A percentile compares a stretch with the other conserved stretches of the same genome.
Conservation (phyloP, 2,888 invertebrate species). For the Cheilosia vernalis region DNA sequence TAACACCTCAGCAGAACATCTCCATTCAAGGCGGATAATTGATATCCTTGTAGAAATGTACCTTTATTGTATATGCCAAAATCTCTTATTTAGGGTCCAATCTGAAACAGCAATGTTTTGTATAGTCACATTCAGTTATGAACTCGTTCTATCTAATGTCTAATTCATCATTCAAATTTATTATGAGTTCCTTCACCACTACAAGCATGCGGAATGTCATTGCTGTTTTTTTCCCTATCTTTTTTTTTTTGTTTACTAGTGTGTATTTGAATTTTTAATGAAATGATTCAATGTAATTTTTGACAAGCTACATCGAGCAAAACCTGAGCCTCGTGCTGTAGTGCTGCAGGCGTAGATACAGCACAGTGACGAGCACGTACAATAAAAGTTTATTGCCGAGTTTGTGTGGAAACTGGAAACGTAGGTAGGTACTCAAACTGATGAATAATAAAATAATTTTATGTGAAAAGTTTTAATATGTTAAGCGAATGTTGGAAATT, state of each 20-base stretch:
- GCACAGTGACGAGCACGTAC: slow-evolving; percentile 11
- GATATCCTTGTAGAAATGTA: not conserved
- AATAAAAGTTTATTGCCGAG: slow-evolving; percentile 49
- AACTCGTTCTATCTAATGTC: slow-evolving; percentile 4
- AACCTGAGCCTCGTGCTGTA: not conserved
- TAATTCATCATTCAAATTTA: slow-evolving; percentile 51
- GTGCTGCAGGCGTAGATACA: not conserved
- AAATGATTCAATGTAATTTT: slow-evolving; percentile 46
- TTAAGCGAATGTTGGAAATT: slow-evolving; percentile 47
- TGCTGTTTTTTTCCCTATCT: slow-evolving; percentile 9
- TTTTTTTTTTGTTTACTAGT: slow-evolving; percentile 4
- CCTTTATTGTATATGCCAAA: not conserved
- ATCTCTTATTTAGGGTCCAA: slow-evolving; percentile 2
- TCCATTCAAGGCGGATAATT: slow-evolving; percentile 36
- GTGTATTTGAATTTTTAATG: slow-evolving; percentile 37
- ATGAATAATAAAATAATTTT: slow-evolving; percentile 69
- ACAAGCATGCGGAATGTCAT: slow-evolving; percentile 20
- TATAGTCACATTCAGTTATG: not conserved
- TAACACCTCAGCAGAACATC: slow-evolving; percentile 41
- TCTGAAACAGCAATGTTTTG: not conserved
- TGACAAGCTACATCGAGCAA: slow-evolving; percentile 30
- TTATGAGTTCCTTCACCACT: slow-evolving; percentile 5
- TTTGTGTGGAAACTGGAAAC: slow-evolving; percentile 40
- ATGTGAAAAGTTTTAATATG: slow-evolving; percentile 57
- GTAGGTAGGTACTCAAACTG: slow-evolving; percentile 35